Conservation (phyloP, 2,797 vertebrate species). For the Sebastes kiyomatsui region DNA sequence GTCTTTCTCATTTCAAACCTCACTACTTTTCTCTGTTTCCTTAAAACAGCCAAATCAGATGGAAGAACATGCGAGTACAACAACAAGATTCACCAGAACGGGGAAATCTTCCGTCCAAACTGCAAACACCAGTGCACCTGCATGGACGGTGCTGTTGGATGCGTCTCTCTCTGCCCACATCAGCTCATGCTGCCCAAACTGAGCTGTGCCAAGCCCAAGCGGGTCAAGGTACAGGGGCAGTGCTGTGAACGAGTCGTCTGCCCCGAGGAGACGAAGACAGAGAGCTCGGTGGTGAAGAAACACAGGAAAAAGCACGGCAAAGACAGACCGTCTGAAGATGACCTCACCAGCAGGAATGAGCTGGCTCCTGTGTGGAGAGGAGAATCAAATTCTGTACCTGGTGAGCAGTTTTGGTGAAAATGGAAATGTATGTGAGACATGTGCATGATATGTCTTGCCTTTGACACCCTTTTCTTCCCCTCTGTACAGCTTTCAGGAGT, state of each 20-base stretch:
- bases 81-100: conserved; percentile 92
- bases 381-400: conserved; percentile 82
- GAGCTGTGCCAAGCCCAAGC: conserved; percentile 85
- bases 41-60: conserved; percentile 86
- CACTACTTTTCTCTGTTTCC: background rate
- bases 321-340: conserved; percentile 76
- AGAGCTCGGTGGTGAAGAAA: conserved; percentile 60
- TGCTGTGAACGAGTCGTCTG: conserved; percentile 92
- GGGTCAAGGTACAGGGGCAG: conserved; percentile 85
- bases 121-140: conserved; percentile 96
- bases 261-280: conserved; percentile 70
- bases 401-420: conserved; percentile 71
- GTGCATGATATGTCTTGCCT: background rate
- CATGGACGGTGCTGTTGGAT: conserved; percentile 90
- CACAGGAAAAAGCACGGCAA: conserved; percentile 74
- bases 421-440: background rate
- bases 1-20: background rate
- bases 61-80: conserved; percentile 93
- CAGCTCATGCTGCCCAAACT: conserved; percentile 85
- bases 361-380: conserved; percentile 81
- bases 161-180: conserved; percentile 89
- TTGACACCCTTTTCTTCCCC: background rate
- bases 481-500: conserved; percentile 79
- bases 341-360: conserved; percentile 84
- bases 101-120: conserved; percentile 91